phyloP scores from a whole-genome alignment of 2,888 invertebrate species.

The Heliconius ethilla region DNA sequence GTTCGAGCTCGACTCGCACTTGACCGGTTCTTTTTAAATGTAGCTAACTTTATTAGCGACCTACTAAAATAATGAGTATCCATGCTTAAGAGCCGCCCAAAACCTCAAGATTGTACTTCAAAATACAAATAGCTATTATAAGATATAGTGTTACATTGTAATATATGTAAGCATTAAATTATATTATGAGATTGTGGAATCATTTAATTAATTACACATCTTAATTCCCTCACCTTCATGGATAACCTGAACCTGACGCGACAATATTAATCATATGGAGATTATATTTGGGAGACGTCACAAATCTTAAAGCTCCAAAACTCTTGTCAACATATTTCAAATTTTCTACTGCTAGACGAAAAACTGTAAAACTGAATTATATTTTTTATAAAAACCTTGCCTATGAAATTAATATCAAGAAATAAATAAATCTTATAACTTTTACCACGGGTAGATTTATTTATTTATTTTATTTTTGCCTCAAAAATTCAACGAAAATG shows the following conservation, averaged over 20 bases:
- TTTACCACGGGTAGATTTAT: too few species aligned
- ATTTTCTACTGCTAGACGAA: too few species aligned
- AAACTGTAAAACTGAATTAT: too few species aligned
- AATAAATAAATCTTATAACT: too few species aligned
- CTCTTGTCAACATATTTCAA: background rate
- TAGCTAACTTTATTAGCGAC: background rate
- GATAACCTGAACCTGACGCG: conserved; percentile 42
- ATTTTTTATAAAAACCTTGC: too few species aligned
- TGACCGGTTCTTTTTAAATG: background rate
- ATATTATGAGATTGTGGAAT: conserved; percentile 46
- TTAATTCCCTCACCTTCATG: conserved; percentile 42
- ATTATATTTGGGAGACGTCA: conserved; percentile 8
- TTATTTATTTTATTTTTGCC: too few species aligned
- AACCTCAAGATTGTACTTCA: background rate
- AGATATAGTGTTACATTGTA: background rate
- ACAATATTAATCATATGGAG: conserved; percentile 52
- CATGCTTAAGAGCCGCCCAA: background rate
- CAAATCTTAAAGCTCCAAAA: conserved; percentile 6
- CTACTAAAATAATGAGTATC: background rate
- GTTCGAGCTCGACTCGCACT: too few species aligned
- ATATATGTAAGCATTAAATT: conserved; percentile 32
- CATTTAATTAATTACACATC: conserved; percentile 50
- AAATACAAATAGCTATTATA: background rate
- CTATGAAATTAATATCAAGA: too few species aligned
- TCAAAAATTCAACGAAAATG: too few species aligned